Evolutionary conservation across 2,797 vertebrate genomes (phyloP).

Genomic region (Paedocypris micromegethes): DNA sequence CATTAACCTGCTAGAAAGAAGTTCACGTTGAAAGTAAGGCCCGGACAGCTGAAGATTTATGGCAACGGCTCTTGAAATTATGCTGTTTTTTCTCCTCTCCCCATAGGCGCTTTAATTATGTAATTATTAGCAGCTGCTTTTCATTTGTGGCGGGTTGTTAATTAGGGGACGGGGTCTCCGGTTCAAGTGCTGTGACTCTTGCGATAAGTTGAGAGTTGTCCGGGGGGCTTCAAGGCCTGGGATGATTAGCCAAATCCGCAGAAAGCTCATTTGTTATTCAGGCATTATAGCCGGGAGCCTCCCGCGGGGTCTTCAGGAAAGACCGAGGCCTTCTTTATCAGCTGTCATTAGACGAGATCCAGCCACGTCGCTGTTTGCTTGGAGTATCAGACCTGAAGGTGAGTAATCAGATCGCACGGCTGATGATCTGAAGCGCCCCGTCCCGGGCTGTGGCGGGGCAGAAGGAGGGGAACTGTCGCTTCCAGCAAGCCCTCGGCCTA

Average conservation of each 20-base stretch:
- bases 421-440: constrained; percentile 71
- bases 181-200: constrained; percentile 69
- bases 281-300: constrained; percentile 56
- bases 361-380: constrained; percentile 57
- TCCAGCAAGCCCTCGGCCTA: constrained; percentile 47
- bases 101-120: constrained; percentile 94
- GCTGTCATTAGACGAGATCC: constrained; percentile 51
- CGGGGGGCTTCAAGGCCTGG: constrained; percentile 51
- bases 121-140: constrained; percentile 98
- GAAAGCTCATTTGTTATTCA: constrained; percentile 73
- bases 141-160: constrained; percentile 82
- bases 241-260: constrained; percentile 71
- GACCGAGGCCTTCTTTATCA: constrained; percentile 61
- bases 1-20: constrained; percentile 78
- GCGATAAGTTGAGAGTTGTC: constrained; percentile 69
- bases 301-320: constrained; percentile 58
- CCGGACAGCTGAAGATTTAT: constrained; percentile 99
- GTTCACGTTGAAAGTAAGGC: constrained; percentile 77
- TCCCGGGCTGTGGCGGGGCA: constrained; percentile 49
- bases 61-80: constrained; percentile 91
- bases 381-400: constrained; percentile 56
- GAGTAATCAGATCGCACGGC: constrained; percentile 58
- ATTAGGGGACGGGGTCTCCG: constrained; percentile 80
- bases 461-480: constrained; percentile 34
- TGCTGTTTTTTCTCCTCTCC: constrained; percentile 76